Evolutionary conservation across 2,113 vertebrate species (phyloP).

Genomic region (Mesitornis unicolor): DNA sequence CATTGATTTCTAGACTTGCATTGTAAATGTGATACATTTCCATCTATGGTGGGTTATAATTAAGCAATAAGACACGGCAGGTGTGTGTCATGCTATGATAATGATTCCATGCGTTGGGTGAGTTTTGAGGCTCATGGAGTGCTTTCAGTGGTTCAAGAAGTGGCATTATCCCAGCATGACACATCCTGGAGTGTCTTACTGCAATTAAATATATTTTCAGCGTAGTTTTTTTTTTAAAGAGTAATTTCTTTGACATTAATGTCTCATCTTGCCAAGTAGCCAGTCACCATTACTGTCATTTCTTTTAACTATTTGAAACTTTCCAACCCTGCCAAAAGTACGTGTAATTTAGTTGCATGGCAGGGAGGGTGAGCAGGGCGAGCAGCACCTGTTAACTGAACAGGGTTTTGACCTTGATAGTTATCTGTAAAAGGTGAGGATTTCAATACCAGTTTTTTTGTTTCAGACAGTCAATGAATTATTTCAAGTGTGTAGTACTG

Average conservation of each 20-base stretch:
- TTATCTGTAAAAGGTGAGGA: neutral
- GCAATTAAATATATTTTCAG: slow-evolving; percentile 83
- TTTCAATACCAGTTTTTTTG: neutral
- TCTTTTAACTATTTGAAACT: slow-evolving; percentile 68
- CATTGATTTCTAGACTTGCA: slow-evolving; percentile 74
- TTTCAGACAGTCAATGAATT: slow-evolving; percentile 12
- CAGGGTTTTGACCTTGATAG: slow-evolving; percentile 10
- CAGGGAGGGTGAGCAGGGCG: neutral
- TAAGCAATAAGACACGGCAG: slow-evolving; percentile 86
- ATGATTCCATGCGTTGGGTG: slow-evolving; percentile 85
- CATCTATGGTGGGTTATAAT: slow-evolving; percentile 84
- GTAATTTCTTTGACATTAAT: slow-evolving; percentile 81
- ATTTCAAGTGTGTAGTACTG: neutral
- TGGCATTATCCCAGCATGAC: slow-evolving; percentile 84
- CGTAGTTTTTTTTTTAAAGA: slow-evolving; percentile 67
- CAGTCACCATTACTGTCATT: slow-evolving; percentile 67
- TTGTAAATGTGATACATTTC: slow-evolving; percentile 78
- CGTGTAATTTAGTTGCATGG: neutral
- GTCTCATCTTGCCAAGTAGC: slow-evolving; percentile 76
- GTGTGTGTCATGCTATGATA: slow-evolving; percentile 85
- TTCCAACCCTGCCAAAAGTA: slow-evolving; percentile 56
- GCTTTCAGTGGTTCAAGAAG: slow-evolving; percentile 86
- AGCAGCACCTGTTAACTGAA: neutral
- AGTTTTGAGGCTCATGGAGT: slow-evolving; percentile 81
- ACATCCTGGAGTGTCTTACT: slow-evolving; percentile 82